These are phyloP conservation scores for Pseudonaja textilis DNA, from an alignment of 2,113 vertebrate species.

Conservation along the genomic window DNA sequence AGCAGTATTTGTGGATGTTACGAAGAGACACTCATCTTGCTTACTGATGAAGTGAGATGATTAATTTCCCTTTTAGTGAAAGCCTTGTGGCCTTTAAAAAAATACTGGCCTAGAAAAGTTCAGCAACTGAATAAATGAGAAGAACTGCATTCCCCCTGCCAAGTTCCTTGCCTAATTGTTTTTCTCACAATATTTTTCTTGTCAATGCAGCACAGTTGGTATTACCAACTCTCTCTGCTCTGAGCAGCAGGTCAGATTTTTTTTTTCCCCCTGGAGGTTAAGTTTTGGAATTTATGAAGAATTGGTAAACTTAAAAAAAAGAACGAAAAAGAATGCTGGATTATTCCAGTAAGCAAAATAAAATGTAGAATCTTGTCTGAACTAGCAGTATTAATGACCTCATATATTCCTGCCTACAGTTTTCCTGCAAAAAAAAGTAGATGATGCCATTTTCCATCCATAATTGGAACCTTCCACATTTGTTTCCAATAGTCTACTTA, in stretches of 20 bases:
- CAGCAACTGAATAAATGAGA: not conserved
- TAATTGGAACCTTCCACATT: not conserved
- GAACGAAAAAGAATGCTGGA: not conserved
- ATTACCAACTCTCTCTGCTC: not conserved
- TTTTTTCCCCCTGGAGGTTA: not conserved
- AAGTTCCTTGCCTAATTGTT: not conserved
- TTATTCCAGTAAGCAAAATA: conserved; percentile 3
- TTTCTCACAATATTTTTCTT: not conserved
- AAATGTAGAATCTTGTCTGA: not conserved
- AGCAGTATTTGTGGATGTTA: not conserved
- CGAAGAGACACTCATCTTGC: not conserved
- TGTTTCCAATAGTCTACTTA: not conserved
- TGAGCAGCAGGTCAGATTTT: not conserved
- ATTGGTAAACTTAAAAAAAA: not conserved
- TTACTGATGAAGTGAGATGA: not conserved
- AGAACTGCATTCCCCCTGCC: not conserved
- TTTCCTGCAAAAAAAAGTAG: not conserved
- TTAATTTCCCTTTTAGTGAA: not conserved
- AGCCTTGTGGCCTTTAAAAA: not conserved
- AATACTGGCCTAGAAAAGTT: not conserved
- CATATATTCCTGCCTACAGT: not conserved
- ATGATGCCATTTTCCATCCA: not conserved
- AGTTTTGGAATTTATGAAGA: not conserved
- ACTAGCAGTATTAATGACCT: not conserved
- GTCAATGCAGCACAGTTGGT: not conserved